Conservation (phyloP, 2,888 invertebrate species). For the Yponomeuta sedellus region DNA sequence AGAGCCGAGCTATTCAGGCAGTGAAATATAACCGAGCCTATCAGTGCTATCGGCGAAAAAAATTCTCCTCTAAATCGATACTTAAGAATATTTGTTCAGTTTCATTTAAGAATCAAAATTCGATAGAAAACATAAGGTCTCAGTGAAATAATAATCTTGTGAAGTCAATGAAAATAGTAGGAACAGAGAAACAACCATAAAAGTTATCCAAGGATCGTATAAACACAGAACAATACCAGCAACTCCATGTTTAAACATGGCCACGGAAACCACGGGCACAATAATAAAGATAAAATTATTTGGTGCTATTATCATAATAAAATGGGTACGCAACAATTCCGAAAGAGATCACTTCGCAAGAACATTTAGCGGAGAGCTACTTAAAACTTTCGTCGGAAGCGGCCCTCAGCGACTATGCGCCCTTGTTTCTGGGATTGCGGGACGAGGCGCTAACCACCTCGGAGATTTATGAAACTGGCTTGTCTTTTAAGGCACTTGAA, state of each 20-base stretch:
- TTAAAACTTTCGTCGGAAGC: constrained; percentile 51
- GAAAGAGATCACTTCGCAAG: constrained; percentile 51
- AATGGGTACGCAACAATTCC: constrained; percentile 41
- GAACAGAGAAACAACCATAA: background rate
- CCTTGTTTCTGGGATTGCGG: constrained; percentile 54
- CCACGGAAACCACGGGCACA: background rate
- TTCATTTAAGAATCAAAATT: no score
- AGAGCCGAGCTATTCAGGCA: background rate
- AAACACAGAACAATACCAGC: background rate
- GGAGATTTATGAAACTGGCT: constrained; percentile 61
- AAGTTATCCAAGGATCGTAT: background rate
- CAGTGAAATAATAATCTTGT: background rate
- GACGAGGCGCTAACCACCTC: constrained; percentile 61
- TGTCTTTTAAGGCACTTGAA: constrained; percentile 52
- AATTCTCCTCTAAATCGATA: background rate
- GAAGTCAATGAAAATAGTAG: background rate
- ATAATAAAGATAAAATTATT: constrained; percentile 6
- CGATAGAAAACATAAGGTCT: no score
- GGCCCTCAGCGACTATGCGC: constrained; percentile 34
- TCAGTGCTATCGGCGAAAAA: background rate
- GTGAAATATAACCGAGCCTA: constrained; percentile 1
- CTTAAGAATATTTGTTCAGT: background rate
- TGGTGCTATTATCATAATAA: constrained; percentile 38
- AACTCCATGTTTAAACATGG: constrained; percentile 2
- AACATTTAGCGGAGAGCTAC: constrained; percentile 56